Percentiles rank a stretch among this genome's conserved stretches.
These are phyloP conservation scores for Polietes domitor DNA, from an alignment of 2,888 invertebrate genomes.

Conservation along the genomic window DNA sequence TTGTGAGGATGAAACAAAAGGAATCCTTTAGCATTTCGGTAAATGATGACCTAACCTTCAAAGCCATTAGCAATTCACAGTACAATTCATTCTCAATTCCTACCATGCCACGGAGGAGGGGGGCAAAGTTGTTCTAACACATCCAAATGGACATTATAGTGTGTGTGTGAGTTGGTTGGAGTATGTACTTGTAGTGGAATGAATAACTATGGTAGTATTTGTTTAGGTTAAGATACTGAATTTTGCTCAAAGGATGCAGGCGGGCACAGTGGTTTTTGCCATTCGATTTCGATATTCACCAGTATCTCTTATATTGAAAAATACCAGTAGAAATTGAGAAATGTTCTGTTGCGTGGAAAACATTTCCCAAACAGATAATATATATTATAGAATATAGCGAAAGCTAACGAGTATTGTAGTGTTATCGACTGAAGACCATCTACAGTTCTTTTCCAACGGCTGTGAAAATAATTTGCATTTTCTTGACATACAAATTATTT, in stretches of 20 bases:
- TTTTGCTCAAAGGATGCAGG: not conserved
- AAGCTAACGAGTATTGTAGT: too few species aligned
- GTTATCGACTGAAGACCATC: too few species aligned
- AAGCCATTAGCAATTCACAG: conserved; percentile 33
- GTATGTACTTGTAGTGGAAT: not conserved
- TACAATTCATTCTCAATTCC: not conserved
- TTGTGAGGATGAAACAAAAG: not conserved
- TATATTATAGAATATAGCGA: too few species aligned
- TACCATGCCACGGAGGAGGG: too few species aligned
- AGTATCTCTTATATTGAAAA: too few species aligned
- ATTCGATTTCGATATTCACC: too few species aligned
- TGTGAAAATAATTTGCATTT: too few species aligned
- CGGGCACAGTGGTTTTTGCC: not conserved
- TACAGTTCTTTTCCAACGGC: too few species aligned
- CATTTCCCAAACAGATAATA: too few species aligned
- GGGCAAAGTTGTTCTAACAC: conserved; percentile 57
- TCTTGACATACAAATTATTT: too few species aligned
- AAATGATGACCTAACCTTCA: conserved; percentile 44
- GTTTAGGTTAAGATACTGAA: not conserved
- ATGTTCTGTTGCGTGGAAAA: too few species aligned
- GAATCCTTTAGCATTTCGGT: not conserved
- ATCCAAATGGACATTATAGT: conserved; percentile 46
- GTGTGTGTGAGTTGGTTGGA: not conserved
- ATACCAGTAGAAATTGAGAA: too few species aligned
- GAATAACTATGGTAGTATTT: not conserved